These are phyloP conservation scores for Eidolon helvum DNA, from an alignment of 2,113 vertebrate genomes.

Conservation along the genomic window DNA sequence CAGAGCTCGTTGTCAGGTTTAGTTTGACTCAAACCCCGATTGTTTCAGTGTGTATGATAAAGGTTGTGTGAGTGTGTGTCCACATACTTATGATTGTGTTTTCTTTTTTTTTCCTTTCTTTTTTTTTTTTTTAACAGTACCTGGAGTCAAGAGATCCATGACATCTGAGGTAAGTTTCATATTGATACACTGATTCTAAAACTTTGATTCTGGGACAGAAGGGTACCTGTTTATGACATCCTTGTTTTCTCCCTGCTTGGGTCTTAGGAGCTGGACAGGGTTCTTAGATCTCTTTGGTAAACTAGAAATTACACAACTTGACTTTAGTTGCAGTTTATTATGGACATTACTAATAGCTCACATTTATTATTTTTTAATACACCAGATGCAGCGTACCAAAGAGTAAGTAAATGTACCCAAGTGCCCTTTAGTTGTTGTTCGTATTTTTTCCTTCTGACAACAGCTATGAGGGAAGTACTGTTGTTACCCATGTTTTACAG, in stretches of 20 bases:
- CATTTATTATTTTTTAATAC: neutral
- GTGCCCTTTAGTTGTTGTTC: neutral
- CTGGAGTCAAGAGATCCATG: slow-evolving; percentile 75
- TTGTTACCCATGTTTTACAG: neutral
- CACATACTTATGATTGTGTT: neutral
- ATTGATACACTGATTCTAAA: neutral
- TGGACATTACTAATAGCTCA: neutral
- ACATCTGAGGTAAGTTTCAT: slow-evolving; percentile 81
- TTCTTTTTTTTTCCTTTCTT: slow-evolving; percentile 37
- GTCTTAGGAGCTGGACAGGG: neutral
- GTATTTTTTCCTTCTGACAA: neutral
- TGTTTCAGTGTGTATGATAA: neutral
- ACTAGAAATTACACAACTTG: neutral
- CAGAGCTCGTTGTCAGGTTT: neutral
- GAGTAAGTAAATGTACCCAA: neutral
- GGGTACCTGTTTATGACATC: neutral
- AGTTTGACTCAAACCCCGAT: neutral
- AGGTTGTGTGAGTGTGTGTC: neutral
- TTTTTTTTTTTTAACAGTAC: slow-evolving; percentile 63
- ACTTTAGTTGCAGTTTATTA: neutral
- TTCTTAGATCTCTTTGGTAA: neutral
- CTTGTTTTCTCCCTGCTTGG: neutral
- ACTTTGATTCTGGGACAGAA: neutral
- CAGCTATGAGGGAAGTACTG: neutral
- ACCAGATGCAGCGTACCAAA: neutral